Base-by-base conservation (phyloP, 1,140 invertebrate genomes). In the Matsumurasca onukii region DNA sequence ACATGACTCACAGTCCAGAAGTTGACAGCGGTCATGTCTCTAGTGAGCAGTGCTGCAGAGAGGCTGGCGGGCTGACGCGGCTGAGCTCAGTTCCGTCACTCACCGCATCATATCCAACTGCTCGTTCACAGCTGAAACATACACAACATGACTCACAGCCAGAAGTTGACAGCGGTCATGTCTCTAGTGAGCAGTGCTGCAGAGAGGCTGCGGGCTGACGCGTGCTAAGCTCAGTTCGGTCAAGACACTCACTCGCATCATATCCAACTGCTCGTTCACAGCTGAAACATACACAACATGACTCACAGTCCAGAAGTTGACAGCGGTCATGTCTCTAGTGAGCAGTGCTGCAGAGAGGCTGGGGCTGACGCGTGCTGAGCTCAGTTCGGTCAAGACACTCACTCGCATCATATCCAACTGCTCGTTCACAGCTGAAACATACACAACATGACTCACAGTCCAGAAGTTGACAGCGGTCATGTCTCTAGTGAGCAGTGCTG, bases 261-360 rank as follows among this genome's bases (percentile, higher is more conserved):
- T n/a, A 15, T 77, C 70, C 3, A 76, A 25, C 34, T 75, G 74
- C 24, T 73, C 69, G 52, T 74, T 74, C 0, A 74, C 66, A 13
- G 57, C 74, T 75, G 31, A 31, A 72, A 67, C 9, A 63, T 9
- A n/a, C n/a, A n/a, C n/a, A n/a, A n/a, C n/a, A n/a, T n/a, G n/a
- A n/a, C n/a, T n/a, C n/a, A 83, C 80, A 0, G 81, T 83, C 86
- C 86, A 87, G 71, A 87, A 86, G 34, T 82, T 76, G 31, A 83
- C 69, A 31, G 83, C 84, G 12, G 79, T 78, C 70, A 81, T 78
- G 77, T 86, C 83, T n/a, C 85, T 84, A 76, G 83, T 83, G 48
- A 87, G 70, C 75, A 80, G 78, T 25, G 84, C 78, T 13, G 78
- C 77, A 29, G 81, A 66, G 2, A 85, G 74, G 75, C 81, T 81